Percentiles rank a stretch among this genome's conserved stretches.
phyloP scores from a whole-genome alignment of 1,140 invertebrate genomes.

The Thrips palmi region DNA sequence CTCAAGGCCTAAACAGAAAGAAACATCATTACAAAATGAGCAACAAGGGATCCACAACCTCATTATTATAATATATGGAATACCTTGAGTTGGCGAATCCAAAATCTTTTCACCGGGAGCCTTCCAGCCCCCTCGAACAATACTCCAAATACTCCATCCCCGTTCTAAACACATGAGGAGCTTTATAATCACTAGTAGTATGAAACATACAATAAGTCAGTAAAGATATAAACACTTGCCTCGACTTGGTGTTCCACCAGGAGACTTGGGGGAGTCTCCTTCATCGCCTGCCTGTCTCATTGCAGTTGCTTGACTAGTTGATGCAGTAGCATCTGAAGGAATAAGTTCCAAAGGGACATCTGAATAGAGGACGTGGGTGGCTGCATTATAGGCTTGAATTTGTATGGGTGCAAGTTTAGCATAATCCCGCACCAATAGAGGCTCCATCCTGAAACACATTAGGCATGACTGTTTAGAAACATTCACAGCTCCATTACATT shows the following conservation, averaged over 20 bases:
- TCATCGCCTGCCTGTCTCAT: no score
- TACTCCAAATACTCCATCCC: conserved; percentile 29
- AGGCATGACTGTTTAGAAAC: conserved; percentile 1
- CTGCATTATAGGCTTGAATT: conserved; percentile 37
- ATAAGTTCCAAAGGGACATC: conserved; percentile 24
- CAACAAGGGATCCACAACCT: no score
- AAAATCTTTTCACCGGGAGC: conserved; percentile 23
- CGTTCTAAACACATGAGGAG: conserved; percentile 18
- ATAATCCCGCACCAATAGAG: conserved; percentile 46
- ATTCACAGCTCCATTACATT: conserved; percentile 3
- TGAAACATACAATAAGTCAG: no score
- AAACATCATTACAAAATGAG: conserved; percentile 4
- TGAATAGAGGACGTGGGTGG: conserved; percentile 27
- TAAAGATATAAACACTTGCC: no score
- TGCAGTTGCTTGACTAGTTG: neutral
- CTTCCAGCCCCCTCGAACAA: conserved; percentile 27
- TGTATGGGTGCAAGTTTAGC: conserved; percentile 42
- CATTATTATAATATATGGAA: no score
- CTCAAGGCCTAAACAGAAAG: conserved; percentile 32
- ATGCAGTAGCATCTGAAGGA: conserved; percentile 15
- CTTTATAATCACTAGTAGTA: no score
- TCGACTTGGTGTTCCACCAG: no score
- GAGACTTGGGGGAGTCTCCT: no score
- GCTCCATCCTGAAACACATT: conserved; percentile 36
- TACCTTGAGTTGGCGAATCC: conserved; percentile 23